phyloP scores from a whole-genome alignment of 2,888 invertebrate species.

The Tachina fera region DNA sequence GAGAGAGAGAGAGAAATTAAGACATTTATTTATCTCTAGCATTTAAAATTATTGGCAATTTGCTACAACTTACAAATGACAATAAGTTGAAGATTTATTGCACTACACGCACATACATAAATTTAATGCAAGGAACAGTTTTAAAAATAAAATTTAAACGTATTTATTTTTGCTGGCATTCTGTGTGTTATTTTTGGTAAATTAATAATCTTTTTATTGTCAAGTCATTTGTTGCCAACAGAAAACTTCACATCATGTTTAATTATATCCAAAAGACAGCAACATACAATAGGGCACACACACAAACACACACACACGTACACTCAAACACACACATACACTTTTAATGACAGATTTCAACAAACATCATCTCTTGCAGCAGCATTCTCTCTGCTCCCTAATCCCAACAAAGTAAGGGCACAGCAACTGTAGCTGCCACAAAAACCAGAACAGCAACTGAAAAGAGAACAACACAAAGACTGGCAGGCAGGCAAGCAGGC shows the following conservation, averaged over 20 bases:
- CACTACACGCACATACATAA: not conserved
- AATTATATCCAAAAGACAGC: slow-evolving; percentile 40
- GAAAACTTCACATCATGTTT: slow-evolving; percentile 52
- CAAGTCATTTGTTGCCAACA: slow-evolving; percentile 60
- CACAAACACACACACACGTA: not conserved
- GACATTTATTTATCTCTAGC: not conserved
- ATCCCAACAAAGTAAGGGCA: slow-evolving; percentile 14
- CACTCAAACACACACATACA: not conserved
- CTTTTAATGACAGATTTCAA: slow-evolving; percentile 41
- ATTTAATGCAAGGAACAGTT: slow-evolving; percentile 17
- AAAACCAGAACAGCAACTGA: not conserved
- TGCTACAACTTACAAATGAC: slow-evolving; percentile 16
- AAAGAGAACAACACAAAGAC: slow-evolving; percentile 11
- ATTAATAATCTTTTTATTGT: slow-evolving; percentile 60
- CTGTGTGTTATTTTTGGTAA: slow-evolving; percentile 5
- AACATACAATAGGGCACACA: slow-evolving; percentile 16
- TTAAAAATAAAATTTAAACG: slow-evolving; percentile 18
- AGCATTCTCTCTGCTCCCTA: slow-evolving; percentile 6
- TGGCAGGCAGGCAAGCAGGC: not conserved
- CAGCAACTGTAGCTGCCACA: not conserved
- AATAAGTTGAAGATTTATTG: slow-evolving; percentile 54
- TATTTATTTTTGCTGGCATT: slow-evolving; percentile 5
- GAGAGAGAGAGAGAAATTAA: too few species aligned
- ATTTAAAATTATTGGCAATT: slow-evolving; percentile 65
- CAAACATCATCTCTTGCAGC: slow-evolving; percentile 30